Percentiles rank a stretch among this genome's conserved stretches.
These are phyloP conservation scores for Myotis planiceps DNA, from an alignment of 2,797 vertebrate species.

Conservation along the genomic window DNA sequence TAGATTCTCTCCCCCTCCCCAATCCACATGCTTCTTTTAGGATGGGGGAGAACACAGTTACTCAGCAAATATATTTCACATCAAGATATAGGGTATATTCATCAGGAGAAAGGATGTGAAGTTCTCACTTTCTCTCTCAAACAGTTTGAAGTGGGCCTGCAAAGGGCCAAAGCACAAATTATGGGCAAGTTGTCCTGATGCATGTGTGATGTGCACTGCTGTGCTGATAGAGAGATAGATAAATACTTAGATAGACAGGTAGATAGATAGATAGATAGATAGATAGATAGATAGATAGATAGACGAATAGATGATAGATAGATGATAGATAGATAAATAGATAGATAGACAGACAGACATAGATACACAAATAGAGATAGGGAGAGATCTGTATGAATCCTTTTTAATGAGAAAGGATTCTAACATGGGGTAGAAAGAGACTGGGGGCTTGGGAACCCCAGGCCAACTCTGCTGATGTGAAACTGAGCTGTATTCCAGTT, in stretches of 20 bases:
- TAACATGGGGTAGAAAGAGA: not conserved
- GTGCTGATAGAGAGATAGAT: too few species aligned
- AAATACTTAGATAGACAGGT: not conserved
- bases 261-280: not conserved
- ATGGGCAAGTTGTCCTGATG: too few species aligned
- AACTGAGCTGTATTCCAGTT: not conserved
- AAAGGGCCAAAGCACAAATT: not conserved
- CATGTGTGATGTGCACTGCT: fast-evolving
- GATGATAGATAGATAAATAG: not conserved
- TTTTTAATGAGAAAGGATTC: not conserved
- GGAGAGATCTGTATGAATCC: not conserved
- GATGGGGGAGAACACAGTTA: not conserved
- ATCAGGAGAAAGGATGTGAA: not conserved
- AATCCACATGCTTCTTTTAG: not conserved
- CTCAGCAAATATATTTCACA: conserved; percentile 34
- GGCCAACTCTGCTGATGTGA: not conserved
- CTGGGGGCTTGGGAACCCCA: not conserved
- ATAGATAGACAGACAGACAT: not conserved
- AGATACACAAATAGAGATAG: not conserved
- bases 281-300: not conserved
- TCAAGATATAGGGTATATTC: not conserved
- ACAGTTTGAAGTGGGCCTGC: not conserved
- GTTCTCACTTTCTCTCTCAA: not conserved
- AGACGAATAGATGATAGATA: not conserved
- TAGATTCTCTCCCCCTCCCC: not conserved